Base-by-base conservation (phyloP, 2,888 invertebrate species). In the Chalcis sispes region DNA sequence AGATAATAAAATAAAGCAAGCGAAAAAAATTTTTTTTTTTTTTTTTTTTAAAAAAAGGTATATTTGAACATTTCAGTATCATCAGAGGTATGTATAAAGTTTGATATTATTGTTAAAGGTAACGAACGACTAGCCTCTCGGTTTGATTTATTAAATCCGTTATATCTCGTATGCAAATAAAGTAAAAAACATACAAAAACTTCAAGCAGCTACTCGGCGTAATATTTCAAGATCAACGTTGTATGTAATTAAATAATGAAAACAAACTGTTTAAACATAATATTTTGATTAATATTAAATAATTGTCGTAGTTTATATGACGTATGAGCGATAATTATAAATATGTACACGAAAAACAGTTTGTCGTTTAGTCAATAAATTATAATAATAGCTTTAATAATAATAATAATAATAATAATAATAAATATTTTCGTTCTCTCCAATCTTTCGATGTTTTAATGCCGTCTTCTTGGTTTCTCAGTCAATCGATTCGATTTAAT, bases 81-180 rank as follows among this genome's bases (percentile, higher is more conserved):
- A 62, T 77, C 54, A 54, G 73, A 73, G 73, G 74, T 77, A 74
- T 61, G n/a, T n/a, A 66, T 59, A 70, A 70, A 27, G 74, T 65
- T 73, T 74, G 66, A 74, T 58, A 77, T 40, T 36, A 32, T 58
- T 59, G 70, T 29, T 27, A 32, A 69, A 65, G 71, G 66, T 77
- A 77, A 77, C 74, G 50, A 77, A 74, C 74, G 74, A 77, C 77
- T 77, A 77, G 72, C 67, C 77, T 75, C 71, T 77, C 69, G 70
- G 70, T 73, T 77, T 65, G 77, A 77, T 65, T 66, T 18, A 61
- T 50, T 54, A 73, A 69, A 73, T 73, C 66, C 74, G 61, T 66
- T 62, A 61, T 71, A 59, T 64, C 29, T 42, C 15, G 32, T 54
- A 36, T 50, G 1, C 10, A 64, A 52, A 32, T n/a, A n/a, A n/a